Percentiles rank a stretch among this genome's conserved stretches.
Evolutionary conservation across 2,888 invertebrate species (phyloP).

Genomic region (Hedya salicella): DNA sequence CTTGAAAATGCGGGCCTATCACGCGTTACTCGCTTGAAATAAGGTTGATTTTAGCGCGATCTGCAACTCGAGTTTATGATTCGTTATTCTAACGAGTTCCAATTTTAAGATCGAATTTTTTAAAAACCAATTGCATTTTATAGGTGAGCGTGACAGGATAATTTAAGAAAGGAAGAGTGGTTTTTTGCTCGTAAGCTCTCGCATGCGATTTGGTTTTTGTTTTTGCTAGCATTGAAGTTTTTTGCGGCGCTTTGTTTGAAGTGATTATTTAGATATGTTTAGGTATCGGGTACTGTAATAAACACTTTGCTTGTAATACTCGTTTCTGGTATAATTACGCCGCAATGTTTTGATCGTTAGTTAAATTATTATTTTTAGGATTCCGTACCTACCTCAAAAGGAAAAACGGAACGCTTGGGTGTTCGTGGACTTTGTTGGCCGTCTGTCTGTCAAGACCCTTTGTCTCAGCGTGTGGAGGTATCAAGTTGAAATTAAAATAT

Average conservation of each 20-base stretch:
- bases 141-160: slow-evolving; percentile 84
- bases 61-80: slow-evolving; percentile 32
- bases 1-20: slow-evolving; percentile 50
- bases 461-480: no score
- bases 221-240: slow-evolving; percentile 62
- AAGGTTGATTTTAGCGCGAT: slow-evolving; percentile 46
- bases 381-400: no score
- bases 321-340: slow-evolving; percentile 72
- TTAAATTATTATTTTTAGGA: no score
- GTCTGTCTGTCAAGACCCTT: no score
- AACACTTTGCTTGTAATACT: slow-evolving; percentile 58
- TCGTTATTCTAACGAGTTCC: slow-evolving; percentile 75
- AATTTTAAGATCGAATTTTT: slow-evolving; percentile 68
- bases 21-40: slow-evolving; percentile 16
- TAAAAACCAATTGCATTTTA: slow-evolving; percentile 83
- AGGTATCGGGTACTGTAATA: slow-evolving; percentile 59
- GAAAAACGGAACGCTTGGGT: no score
- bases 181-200: slow-evolving; percentile 55
- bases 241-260: slow-evolving; percentile 67
- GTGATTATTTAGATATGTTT: slow-evolving; percentile 64
- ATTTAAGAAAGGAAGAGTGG: slow-evolving; percentile 79
- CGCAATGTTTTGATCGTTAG: slow-evolving; percentile 55
- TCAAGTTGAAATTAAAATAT: no score
- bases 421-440: no score
- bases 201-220: slow-evolving; percentile 65